phyloP scores from a whole-genome alignment of 2,888 invertebrate species.

The Meghimatium bilineatum region DNA sequence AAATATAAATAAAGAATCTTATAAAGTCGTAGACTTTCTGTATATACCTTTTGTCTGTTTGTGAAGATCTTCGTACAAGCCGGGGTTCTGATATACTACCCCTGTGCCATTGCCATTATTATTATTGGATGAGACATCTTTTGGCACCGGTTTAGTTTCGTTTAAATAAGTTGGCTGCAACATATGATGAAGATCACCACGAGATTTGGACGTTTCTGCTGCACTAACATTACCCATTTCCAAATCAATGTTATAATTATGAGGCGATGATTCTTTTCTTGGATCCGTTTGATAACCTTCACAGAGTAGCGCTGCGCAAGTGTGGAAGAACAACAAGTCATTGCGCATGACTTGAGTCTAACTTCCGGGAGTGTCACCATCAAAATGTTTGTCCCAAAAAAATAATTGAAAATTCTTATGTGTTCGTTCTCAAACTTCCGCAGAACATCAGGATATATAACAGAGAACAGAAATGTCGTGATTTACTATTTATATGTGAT shows the following conservation, averaged over 20 bases:
- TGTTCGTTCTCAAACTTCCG: too few relatives aligned
- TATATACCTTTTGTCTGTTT: constrained; percentile 94
- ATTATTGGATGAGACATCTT: constrained; percentile 36
- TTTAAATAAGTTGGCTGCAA: constrained; percentile 55
- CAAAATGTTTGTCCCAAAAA: too few relatives aligned
- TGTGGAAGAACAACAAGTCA: constrained; percentile 39
- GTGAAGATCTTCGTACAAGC: constrained; percentile 95
- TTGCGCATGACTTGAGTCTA: constrained; percentile 37
- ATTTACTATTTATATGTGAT: too few relatives aligned
- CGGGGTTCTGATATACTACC: constrained; percentile 83
- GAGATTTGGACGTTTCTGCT: constrained; percentile 56
- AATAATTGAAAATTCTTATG: too few relatives aligned
- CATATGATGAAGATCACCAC: constrained; percentile 54
- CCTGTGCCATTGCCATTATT: constrained; percentile 30
- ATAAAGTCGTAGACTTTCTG: background rate
- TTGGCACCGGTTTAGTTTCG: constrained; percentile 36
- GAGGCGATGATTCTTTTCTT: background rate
- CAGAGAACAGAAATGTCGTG: too few relatives aligned
- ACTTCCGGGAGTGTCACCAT: constrained; percentile 11
- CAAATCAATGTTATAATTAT: background rate
- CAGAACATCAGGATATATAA: too few relatives aligned
- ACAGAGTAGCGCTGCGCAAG: constrained; percentile 27
- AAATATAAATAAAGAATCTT: too few relatives aligned
- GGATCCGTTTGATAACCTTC: constrained; percentile 48
- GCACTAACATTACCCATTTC: constrained; percentile 64